A percentile compares a stretch with the other conserved stretches of the same genome.
phyloP scores from a whole-genome alignment of 2,797 vertebrate species.

The Alauda arvensis region DNA sequence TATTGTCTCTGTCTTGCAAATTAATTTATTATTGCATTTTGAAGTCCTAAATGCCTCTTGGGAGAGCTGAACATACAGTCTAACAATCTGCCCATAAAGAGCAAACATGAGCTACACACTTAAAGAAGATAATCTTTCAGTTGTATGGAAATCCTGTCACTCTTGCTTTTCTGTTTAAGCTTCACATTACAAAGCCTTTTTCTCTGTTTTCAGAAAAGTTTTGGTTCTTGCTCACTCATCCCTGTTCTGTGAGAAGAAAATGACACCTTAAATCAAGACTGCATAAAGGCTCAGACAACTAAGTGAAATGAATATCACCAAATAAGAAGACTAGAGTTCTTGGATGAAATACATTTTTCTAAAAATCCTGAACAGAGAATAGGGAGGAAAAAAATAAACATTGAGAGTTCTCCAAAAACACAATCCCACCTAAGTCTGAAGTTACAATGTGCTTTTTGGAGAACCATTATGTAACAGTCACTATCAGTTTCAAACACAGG shows the following conservation, averaged over 20 bases:
- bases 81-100: conserved; percentile 59
- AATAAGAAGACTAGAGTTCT: neutral
- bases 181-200: conserved; percentile 21
- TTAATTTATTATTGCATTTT: conserved; percentile 56
- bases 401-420: neutral
- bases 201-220: conserved; percentile 27
- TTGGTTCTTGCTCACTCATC: conserved; percentile 27
- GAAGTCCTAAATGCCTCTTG: conserved; percentile 46
- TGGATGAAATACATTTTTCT: neutral
- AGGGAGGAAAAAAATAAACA: neutral
- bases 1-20: conserved; percentile 50
- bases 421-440: neutral
- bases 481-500: conserved; percentile 20
- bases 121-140: conserved; percentile 63
- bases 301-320: neutral
- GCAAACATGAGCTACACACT: conserved; percentile 55
- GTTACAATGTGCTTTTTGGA: neutral
- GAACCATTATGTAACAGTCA: neutral
- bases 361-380: neutral
- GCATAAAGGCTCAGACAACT: neutral
- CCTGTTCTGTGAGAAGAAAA: neutral
- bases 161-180: conserved; percentile 62
- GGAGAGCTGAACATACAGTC: conserved; percentile 33
- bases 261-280: neutral
- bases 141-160: conserved; percentile 46